Evolutionary conservation across 2,113 vertebrate species (phyloP), one percentile per base, ranked within the genome.

Genomic region (Nibea albiflora): DNA sequence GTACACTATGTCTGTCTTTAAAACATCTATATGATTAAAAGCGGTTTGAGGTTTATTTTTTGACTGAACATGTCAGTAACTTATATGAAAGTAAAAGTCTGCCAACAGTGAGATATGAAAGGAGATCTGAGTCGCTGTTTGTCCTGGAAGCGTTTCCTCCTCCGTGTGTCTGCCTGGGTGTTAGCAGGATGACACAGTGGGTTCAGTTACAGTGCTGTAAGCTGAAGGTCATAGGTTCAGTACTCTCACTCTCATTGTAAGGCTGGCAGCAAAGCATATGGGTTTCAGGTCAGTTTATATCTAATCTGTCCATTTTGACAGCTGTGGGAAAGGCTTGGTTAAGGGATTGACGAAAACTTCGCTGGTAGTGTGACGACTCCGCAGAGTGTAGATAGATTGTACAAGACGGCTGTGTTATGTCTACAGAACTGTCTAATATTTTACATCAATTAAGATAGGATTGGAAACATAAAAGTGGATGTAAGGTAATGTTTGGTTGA

Each of bases 221-320:
- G 83, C 80, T 66, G 80, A 89, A 92, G 90, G 88, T 87, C 86
- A 82, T 20, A 6, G 71, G 68, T 76, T 47, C 70, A 53, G 57
- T 60, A 6, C 69, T 64, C 56, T 72, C 53, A 24, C 62, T 31
- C 53, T 70, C 10, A 52, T 22, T 12, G 42, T 73, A 19, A 54
- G 61, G 24, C 71, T 67, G 67, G 44, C 6, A 5, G 22, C 31
- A 42, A 50, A 70, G 58, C n/a, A 22, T 15, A 20, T 3, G 26
- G 28, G 54, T 66, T 76, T 74, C n/a, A 67, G 4, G 14, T 7
- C 4, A 10, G 42, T 69, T 68, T 76, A 14, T 75, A 57, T 71
- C 16, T 3, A 50, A 76, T 49, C 24, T 17, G 49, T 49, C 54
- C 3, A 20, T 67, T 70, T 85, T 68, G 53, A 78, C 61, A 73